Evolutionary conservation across 2,888 invertebrate genomes (phyloP), one percentile per base, ranked within the genome.

Genomic region (Epistrophe eligans): DNA sequence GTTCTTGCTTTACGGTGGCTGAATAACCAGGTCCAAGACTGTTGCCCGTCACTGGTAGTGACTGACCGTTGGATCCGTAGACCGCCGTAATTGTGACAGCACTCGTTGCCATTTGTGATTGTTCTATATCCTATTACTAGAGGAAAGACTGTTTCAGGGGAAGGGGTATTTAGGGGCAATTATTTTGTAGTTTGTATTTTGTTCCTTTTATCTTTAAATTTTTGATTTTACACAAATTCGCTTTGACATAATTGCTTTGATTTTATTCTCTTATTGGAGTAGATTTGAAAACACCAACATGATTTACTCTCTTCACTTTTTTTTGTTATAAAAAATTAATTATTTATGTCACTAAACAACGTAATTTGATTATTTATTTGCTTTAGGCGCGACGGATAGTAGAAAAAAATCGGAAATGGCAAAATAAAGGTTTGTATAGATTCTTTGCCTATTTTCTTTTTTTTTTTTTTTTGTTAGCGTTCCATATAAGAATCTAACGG

Each of bases 1-100:
- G 91, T 89, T 93, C 93, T 88, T 93, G 92, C 81, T 93, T 93
- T 6, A 93, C 92, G 9, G 90, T 90, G 1, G 89, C 89, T 4
- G 89, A 89, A 88, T 90, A 88, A 1, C 90, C 88, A 7, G 90
- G 90, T 48, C 92, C 92, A 67, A 92, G 82, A n/a, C 91, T 91
- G 73, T 88, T 92, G 79, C 92, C 92, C 19, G 91, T 90, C 81
- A 92, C 83, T 55, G 92, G 92, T 88, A 92, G 83, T 48, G 90
- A 77, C 79, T 92, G 92, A 10, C 92, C 92, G 81, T 92, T 92
- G 55, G 92, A 90, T 72, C 92, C 92, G 57, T 91, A 89, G 57
- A 92, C 92, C 85, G 91, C 91, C 28, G 90, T 90, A 79, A 92
- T 92, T 89, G 89, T 89, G 67, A 71, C 83, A 77, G 89, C 90